Percentiles rank a stretch among this genome's conserved stretches.
phyloP scores from a whole-genome alignment of 2,113 vertebrate species.

The Rhombomys opimus region DNA sequence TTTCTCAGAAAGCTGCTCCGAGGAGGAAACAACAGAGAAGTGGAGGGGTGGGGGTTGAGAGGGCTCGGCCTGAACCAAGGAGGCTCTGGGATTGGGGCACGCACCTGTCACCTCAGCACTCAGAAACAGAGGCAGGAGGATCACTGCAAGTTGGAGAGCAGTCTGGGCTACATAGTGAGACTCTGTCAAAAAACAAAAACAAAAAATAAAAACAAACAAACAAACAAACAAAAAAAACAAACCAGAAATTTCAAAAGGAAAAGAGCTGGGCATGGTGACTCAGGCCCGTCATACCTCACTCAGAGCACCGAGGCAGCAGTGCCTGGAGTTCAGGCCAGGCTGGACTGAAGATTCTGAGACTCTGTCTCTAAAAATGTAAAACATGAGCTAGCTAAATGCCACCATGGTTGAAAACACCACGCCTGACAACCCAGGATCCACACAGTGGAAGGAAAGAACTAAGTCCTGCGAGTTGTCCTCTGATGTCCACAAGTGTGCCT shows the following conservation, averaged over 20 bases:
- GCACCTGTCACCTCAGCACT: not conserved
- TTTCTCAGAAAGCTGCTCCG: slow-evolving; percentile 23
- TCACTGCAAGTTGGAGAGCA: not conserved
- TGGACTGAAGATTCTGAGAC: not conserved
- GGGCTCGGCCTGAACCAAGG: not conserved
- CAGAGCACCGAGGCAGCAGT: not conserved
- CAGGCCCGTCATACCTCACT: not conserved
- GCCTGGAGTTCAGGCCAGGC: not conserved
- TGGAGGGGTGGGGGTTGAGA: not conserved
- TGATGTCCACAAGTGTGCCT: not conserved
- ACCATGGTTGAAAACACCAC: not conserved
- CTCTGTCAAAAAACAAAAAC: not conserved
- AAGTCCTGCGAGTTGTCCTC: not conserved
- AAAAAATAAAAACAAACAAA: not conserved
- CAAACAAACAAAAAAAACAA: not conserved
- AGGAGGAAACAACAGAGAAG: not conserved
- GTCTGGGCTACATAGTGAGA: not conserved
- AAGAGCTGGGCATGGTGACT: too few relatives aligned
- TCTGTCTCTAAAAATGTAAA: not conserved
- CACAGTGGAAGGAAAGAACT: not conserved
- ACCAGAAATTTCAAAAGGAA: not conserved
- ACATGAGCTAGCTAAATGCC: too few relatives aligned
- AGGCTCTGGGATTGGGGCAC: not conserved
- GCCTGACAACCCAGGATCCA: not conserved
- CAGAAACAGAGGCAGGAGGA: not conserved